Percentiles rank a stretch among this genome's conserved stretches.
These are phyloP conservation scores for Strongylocentrotus purpuratus DNA, from an alignment of 35 echinoderm and acorn worm species.

Conservation along the genomic window DNA sequence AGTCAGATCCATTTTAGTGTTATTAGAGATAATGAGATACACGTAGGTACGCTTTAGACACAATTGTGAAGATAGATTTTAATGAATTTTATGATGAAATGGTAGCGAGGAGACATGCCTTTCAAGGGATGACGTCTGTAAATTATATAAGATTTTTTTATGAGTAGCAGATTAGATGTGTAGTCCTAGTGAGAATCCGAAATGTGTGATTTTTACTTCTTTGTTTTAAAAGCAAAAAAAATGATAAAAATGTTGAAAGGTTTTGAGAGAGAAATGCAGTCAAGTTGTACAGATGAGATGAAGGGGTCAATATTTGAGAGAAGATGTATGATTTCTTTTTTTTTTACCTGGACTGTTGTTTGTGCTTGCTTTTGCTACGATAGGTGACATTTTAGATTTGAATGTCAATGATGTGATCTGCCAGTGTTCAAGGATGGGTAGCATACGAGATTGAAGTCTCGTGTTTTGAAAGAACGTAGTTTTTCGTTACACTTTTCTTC, in stretches of 20 bases:
- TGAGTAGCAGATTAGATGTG: conserved; percentile 38
- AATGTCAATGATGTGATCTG: not conserved
- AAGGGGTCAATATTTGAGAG: not conserved
- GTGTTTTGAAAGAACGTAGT: not conserved
- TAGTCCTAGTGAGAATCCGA: conserved; percentile 22
- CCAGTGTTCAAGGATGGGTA: not conserved
- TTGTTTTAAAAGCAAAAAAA: conserved; percentile 38
- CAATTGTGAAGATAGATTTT: conserved; percentile 20
- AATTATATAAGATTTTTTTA: conserved; percentile 39
- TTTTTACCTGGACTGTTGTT: not conserved
- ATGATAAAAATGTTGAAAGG: not conserved
- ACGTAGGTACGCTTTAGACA: not conserved
- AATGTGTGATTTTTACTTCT: conserved; percentile 49
- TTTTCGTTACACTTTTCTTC: not conserved
- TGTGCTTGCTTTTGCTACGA: conserved; percentile 9
- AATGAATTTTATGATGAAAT: conserved; percentile 21
- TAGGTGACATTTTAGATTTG: not conserved
- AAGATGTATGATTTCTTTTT: not conserved
- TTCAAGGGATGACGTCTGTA: conserved; percentile 32
- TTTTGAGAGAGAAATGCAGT: not conserved
- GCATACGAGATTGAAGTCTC: not conserved
- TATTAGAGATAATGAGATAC: not conserved
- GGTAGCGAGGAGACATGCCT: conserved; percentile 7
- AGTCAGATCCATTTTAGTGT: not conserved
- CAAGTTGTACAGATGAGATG: not conserved